Evolutionary conservation across 2,113 vertebrate species (phyloP).

Genomic region (Otus sunia): DNA sequence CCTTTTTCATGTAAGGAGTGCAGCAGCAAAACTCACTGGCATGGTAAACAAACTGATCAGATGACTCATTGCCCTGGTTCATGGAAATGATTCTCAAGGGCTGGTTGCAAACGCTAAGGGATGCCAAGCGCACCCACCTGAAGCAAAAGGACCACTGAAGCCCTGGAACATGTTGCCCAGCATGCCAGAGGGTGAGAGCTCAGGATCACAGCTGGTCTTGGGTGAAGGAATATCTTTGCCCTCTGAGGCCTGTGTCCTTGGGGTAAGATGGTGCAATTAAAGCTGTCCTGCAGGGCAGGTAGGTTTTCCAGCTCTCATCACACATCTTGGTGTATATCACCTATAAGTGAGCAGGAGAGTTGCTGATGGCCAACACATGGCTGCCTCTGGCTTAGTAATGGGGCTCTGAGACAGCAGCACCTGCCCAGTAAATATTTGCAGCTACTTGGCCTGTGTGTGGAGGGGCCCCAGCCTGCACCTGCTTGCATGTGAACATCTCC

Average conservation of each 20-base stretch:
- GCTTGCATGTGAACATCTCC: fast-evolving
- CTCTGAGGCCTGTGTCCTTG: not conserved
- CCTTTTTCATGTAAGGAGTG: not conserved
- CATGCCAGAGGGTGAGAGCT: not conserved
- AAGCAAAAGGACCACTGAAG: not conserved
- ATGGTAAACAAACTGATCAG: not conserved
- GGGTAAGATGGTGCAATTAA: not conserved
- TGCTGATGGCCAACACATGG: not conserved
- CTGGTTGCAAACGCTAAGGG: fast-evolving
- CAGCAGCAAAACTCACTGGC: not conserved
- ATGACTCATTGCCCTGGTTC: fast-evolving
- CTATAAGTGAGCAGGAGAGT: not conserved
- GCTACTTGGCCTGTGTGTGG: not conserved
- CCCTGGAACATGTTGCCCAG: fast-evolving
- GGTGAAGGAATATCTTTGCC: not conserved
- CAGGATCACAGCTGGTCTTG: not conserved
- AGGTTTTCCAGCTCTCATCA: not conserved
- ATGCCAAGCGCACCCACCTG: not conserved
- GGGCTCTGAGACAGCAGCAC: not conserved
- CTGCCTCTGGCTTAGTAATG: not conserved
- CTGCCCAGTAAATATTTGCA: not conserved
- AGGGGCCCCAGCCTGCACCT: not conserved
- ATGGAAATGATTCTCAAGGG: not conserved
- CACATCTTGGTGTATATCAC: not conserved
- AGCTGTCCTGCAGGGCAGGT: not conserved